phyloP scores from a whole-genome alignment of 2,113 vertebrate species.

The Chascanopsetta lugubris region DNA sequence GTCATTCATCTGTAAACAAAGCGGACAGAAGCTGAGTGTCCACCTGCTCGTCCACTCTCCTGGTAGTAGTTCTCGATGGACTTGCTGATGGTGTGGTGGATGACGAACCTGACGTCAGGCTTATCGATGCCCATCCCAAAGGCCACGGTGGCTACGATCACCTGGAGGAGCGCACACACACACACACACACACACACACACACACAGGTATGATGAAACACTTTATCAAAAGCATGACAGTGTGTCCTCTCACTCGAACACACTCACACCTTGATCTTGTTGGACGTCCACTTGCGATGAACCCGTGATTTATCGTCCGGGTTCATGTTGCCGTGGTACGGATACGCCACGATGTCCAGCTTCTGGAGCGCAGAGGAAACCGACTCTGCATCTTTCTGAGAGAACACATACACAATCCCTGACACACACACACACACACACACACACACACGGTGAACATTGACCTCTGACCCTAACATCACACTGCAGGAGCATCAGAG shows the following conservation, averaged over 20 bases:
- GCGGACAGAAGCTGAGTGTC: background rate
- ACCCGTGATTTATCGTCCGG: slow-evolving; percentile 85
- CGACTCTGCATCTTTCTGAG: slow-evolving; percentile 94
- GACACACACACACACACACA: slow-evolving; percentile 43
- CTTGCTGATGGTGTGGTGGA: slow-evolving; percentile 98
- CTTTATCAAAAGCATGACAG: background rate
- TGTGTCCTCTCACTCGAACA: no score
- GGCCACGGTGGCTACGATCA: slow-evolving; percentile 96
- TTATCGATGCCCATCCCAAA: slow-evolving; percentile 99
- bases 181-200: background rate
- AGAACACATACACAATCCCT: slow-evolving; percentile 98
- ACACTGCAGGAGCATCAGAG: background rate
- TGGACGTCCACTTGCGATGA: slow-evolving; percentile 89
- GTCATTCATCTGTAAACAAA: slow-evolving; percentile 79
- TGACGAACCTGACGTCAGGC: slow-evolving; percentile 92
- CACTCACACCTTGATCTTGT: slow-evolving; percentile 92
- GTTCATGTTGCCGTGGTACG: slow-evolving; percentile 94
- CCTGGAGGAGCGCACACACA: slow-evolving; percentile 70
- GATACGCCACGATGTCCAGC: slow-evolving; percentile 83
- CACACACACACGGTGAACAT: slow-evolving; percentile 78
- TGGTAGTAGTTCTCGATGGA: slow-evolving; percentile 99
- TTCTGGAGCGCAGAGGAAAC: slow-evolving; percentile 88
- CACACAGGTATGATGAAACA: no score
- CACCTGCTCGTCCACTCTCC: slow-evolving; percentile 97
- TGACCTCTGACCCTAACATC: no score